Percentiles rank a stretch among this genome's conserved stretches.
phyloP scores from a whole-genome alignment of 1,140 invertebrate species.

The Glossosoma conforme region DNA sequence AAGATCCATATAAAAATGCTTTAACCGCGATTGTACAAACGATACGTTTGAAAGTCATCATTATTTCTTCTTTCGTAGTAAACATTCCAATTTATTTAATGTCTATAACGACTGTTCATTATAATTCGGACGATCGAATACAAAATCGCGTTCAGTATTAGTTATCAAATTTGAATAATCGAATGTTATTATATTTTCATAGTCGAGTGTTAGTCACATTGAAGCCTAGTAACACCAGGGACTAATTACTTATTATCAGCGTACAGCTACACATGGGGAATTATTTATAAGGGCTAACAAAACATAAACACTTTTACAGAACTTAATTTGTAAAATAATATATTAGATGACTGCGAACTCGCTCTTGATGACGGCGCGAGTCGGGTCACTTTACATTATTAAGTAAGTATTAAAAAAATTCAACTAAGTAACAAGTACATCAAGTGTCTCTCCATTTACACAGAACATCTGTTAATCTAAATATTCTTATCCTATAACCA shows the following conservation, averaged over 20 bases:
- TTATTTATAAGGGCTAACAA: slow-evolving; percentile 1
- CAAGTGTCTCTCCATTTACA: slow-evolving; percentile 12
- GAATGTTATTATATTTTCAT: too few species aligned
- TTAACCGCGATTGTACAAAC: slow-evolving; percentile 4
- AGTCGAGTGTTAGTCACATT: too few species aligned
- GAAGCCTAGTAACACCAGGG: too few species aligned
- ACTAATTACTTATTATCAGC: slow-evolving; percentile 30
- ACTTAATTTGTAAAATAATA: slow-evolving; percentile 4
- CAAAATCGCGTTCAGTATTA: too few species aligned
- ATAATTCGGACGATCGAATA: background rate
- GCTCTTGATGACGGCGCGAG: background rate
- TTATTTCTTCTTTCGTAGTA: background rate
- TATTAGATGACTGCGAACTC: slow-evolving; percentile 5
- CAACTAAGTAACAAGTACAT: slow-evolving; percentile 26
- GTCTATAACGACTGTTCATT: background rate
- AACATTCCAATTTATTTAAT: background rate
- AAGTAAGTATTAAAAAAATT: slow-evolving; percentile 14
- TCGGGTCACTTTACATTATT: background rate
- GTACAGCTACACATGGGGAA: slow-evolving; percentile 25
- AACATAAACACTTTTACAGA: slow-evolving; percentile 7
- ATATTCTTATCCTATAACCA: slow-evolving; percentile 17
- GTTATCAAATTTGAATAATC: too few species aligned
- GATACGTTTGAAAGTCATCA: background rate
- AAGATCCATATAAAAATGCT: slow-evolving; percentile 9
- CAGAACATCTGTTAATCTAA: slow-evolving; percentile 4